Evolutionary conservation across 2,888 invertebrate genomes (phyloP).

Genomic region (Neria commutata): DNA sequence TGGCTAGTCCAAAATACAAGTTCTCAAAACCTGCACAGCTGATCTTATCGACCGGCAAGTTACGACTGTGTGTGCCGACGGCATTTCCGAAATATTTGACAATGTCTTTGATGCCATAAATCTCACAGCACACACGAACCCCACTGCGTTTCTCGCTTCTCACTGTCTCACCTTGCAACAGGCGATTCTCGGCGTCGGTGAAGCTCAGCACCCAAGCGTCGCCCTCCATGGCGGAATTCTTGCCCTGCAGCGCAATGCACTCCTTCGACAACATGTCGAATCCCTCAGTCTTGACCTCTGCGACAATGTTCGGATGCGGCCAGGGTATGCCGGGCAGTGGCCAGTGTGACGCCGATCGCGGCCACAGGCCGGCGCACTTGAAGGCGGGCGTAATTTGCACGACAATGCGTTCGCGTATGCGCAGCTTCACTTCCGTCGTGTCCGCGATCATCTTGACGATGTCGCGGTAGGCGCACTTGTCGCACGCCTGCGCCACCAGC

Average conservation of each 20-base stretch:
- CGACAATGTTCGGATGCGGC: constrained; percentile 91
- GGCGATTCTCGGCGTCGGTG: constrained; percentile 87
- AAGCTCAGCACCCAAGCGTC: constrained; percentile 96
- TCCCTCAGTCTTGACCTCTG: constrained; percentile 94
- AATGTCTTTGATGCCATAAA: too few species aligned
- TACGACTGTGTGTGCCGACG: constrained; percentile 33
- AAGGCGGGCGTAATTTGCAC: constrained; percentile 97
- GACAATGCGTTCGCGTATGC: constrained; percentile 88
- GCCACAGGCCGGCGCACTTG: constrained; percentile 94
- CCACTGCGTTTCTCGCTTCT: not conserved
- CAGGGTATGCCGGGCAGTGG: constrained; percentile 89
- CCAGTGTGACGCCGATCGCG: constrained; percentile 93
- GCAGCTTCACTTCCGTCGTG: constrained; percentile 89
- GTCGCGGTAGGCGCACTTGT: constrained; percentile 91
- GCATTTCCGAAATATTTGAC: constrained; percentile 10
- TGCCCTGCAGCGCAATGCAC: constrained; percentile 81
- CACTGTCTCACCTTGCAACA: constrained; percentile 71
- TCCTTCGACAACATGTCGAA: constrained; percentile 93
- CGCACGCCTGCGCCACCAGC: constrained; percentile 87
- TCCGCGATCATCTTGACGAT: constrained; percentile 95
- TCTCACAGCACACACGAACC: not conserved
- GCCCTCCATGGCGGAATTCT: constrained; percentile 91
- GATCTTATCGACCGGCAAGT: not conserved
- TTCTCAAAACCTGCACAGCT: too few species aligned
- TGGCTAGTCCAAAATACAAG: too few species aligned